Evolutionary conservation across 2,113 vertebrate genomes (phyloP), one percentile per base, ranked within the genome.

Genomic region (Forbesichthys agassizii): DNA sequence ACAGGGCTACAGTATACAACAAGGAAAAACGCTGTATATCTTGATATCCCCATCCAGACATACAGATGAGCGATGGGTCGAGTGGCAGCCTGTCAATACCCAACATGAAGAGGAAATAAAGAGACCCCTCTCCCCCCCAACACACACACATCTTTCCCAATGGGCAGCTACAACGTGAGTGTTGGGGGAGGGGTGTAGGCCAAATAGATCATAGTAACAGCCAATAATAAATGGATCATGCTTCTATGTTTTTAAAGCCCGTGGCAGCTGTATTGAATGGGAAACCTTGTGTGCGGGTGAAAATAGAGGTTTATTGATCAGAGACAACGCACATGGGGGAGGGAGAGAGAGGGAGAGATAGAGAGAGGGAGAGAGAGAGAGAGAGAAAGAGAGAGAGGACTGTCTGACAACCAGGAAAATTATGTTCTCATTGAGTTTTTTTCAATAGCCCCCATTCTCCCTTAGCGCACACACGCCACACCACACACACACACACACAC

Each of bases 231-330:
- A 88, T 91, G 85, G 74, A 84, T 91, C 81, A 88, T 88, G 88
- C 88, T 83, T 80, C 81, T 85, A 78, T 89, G 86, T 89, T 92
- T 91, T 81, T 88, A 91, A 94, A 93, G 84, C 77, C 78, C 66
- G 62, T 93, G 89, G 88, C 84, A 90, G 89, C 90, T 91, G 88
- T 89, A 90, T 92, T 92, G 88, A 81, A 85, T 91, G 84, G 88
- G 89, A 89, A 85, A 87, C 82, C 79, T 92, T 82, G 90, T 86
- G 89, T 87, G 89, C 84, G 84, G 82, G 77, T 91, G 90, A 92
- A 94, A 95, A 94, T 91, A 88, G 83, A 89, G 84, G 88, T 93
- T 90, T 90, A 93, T 90, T 91, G 91, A 92, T 92, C 88, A 91
- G 91, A 85, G 85, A 85, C 84, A 87, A 85, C 83, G 69, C 84